phyloP scores from a whole-genome alignment of 2,113 vertebrate species.

The Porphyrio hochstetteri region DNA sequence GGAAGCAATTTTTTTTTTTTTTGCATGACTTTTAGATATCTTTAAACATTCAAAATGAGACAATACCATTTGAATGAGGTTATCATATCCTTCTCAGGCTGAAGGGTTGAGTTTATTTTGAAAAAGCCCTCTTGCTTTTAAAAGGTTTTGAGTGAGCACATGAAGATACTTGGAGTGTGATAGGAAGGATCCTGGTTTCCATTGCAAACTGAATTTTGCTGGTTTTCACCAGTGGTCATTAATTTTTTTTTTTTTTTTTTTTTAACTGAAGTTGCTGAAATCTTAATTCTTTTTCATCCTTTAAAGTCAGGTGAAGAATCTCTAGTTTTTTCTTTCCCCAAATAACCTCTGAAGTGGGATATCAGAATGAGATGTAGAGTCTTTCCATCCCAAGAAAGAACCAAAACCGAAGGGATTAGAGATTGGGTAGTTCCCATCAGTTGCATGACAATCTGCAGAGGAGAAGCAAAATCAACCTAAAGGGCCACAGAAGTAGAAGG shows the following conservation, averaged over 20 bases:
- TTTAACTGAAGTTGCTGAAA: not conserved
- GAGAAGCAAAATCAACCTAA: not conserved
- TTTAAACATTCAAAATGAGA: not conserved
- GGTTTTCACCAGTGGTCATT: not conserved
- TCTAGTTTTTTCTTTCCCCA: not conserved
- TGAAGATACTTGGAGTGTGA: not conserved
- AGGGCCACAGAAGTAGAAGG: not conserved
- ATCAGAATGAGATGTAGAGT: not conserved
- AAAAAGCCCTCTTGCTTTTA: not conserved
- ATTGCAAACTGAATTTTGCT: not conserved
- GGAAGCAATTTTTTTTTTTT: not conserved
- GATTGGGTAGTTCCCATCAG: not conserved
- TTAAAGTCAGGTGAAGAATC: not conserved
- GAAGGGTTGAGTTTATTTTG: not conserved
- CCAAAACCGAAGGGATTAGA: not conserved
- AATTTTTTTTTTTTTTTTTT: not conserved
- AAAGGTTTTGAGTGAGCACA: not conserved
- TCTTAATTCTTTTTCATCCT: not conserved
- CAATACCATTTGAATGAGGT: not conserved
- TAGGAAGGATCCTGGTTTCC: not conserved
- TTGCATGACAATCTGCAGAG: not conserved
- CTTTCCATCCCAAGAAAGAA: conserved; percentile 18
- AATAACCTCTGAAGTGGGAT: not conserved
- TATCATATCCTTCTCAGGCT: not conserved
- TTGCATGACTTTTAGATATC: not conserved